These are phyloP conservation scores for Phenganax marumi DNA, from an alignment of 92 coral and sea anemone species.

Conservation along the genomic window DNA sequence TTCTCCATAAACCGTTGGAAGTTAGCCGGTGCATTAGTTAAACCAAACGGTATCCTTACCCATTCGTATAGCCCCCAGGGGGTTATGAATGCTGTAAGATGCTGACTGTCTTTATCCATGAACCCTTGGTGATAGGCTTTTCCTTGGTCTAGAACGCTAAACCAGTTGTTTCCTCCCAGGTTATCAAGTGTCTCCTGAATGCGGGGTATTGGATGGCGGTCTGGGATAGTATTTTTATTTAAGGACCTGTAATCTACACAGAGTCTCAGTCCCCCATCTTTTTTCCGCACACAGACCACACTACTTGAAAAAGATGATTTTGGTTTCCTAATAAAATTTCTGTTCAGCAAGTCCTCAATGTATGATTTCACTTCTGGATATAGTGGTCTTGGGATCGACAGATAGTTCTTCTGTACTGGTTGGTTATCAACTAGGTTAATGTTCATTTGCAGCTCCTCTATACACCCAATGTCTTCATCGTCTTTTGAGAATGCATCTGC, in stretches of 20 bases:
- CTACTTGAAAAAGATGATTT: slow-evolving; percentile 58
- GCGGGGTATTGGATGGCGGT: slow-evolving; percentile 60
- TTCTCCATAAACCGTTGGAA: slow-evolving; percentile 47
- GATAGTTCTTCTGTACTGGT: slow-evolving; percentile 66
- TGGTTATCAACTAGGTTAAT: slow-evolving; percentile 53
- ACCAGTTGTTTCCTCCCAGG: slow-evolving; percentile 70
- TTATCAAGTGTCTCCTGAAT: slow-evolving; percentile 64
- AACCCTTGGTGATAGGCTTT: slow-evolving; percentile 71
- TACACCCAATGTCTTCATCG: slow-evolving; percentile 61
- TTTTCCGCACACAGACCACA: slow-evolving; percentile 62
- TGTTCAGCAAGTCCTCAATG: slow-evolving; percentile 63
- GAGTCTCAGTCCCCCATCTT: slow-evolving; percentile 59
- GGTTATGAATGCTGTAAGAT: slow-evolving; percentile 61
- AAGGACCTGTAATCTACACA: slow-evolving; percentile 69
- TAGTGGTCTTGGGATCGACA: slow-evolving; percentile 63
- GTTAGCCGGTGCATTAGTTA: slow-evolving; percentile 57
- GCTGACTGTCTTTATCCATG: slow-evolving; percentile 58
- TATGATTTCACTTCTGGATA: slow-evolving; percentile 63
- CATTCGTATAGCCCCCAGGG: slow-evolving; percentile 71
- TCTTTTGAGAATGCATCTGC: slow-evolving; percentile 57
- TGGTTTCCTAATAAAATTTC: slow-evolving; percentile 56
- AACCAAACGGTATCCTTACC: slow-evolving; percentile 63
- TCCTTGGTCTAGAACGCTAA: slow-evolving; percentile 66
- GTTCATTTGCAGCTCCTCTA: slow-evolving; percentile 58
- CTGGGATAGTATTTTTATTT: slow-evolving; percentile 55